Percentiles rank a stretch among this genome's conserved stretches.
These are phyloP conservation scores for Lethenteron camtschaticum DNA, from an alignment of 2,113 vertebrate species.

Conservation along the genomic window DNA sequence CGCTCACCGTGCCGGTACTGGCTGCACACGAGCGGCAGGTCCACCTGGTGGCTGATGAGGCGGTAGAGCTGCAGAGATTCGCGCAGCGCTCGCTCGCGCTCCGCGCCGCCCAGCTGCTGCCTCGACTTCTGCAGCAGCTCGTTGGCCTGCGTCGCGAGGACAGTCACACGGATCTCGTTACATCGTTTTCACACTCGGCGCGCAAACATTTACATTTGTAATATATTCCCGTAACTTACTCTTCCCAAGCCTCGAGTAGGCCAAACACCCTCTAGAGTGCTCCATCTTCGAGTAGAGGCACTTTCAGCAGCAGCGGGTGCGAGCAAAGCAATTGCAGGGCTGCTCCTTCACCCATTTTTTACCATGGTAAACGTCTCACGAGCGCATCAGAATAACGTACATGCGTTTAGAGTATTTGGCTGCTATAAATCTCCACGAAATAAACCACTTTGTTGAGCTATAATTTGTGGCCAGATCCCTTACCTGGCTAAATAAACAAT, in stretches of 20 bases:
- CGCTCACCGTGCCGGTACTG: constrained; percentile 70
- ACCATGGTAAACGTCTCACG: too few species aligned
- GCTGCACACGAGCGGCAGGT: constrained; percentile 59
- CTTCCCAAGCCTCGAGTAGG: background rate
- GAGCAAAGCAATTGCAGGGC: too few species aligned
- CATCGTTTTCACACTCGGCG: background rate
- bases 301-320: too few species aligned
- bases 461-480: too few species aligned
- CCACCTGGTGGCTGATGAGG: constrained; percentile 76
- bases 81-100: constrained; percentile 58
- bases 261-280: background rate
- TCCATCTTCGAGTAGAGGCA: too few species aligned
- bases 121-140: constrained; percentile 72
- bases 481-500: background rate
- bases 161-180: background rate
- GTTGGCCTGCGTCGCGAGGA: constrained; percentile 40
- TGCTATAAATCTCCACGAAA: too few species aligned
- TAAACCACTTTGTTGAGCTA: too few species aligned
- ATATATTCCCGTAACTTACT: background rate
- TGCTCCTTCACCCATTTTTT: background rate
- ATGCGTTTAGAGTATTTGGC: too few species aligned
- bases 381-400: too few species aligned
- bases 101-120: constrained; percentile 58
- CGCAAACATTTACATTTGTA: too few species aligned
- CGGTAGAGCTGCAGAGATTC: constrained; percentile 79